Evolutionary conservation across 1,140 invertebrate genomes (phyloP), one percentile per base, ranked within the genome.

Genomic region (Antheraea pernyi): DNA sequence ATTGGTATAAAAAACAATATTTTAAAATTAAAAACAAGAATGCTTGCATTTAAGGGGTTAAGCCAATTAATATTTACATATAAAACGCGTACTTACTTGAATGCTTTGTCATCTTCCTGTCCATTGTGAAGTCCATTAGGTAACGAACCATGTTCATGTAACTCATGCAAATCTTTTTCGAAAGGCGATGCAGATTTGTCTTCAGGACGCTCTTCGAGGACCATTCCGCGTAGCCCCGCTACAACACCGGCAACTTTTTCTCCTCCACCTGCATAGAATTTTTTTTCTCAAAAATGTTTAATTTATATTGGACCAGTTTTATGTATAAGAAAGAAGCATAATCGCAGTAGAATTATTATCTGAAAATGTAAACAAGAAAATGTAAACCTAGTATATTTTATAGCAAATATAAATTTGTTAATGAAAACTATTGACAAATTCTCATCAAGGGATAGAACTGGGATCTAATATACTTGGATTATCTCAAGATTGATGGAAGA

Each of bases 81-180:
- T n/a, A 22, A 30, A 61, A 59, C 59, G 19, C 7, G 2, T 19
- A 96, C 97, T 96, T 88, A 98, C 97, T 98, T 98, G 91, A 97
- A 98, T 71, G 95, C 96, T 93, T 97, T 97, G 80, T 97, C 97
- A 81, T 99, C 98, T 78, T 98, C 97, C 75, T 91, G 90, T 48
- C 95, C 94, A 70, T 95, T 94, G 72, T 98, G 94, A 19, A 92
- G 79, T 64, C 98, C 98, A 91, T 99, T 99, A 85, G 93, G 94
- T 75, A 93, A 88, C 46, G 81, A 65, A 30, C 74, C 80, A 68
- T 91, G 90, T 53, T 91, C 89, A 70, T 92, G 90, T 64, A 91
- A 71, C 68, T 92, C 88, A 65, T 91, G 88, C 63, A 87, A 79
- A 68, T 91, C 90, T 73, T 92, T 92, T 39, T 92, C 90, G 65